Evolutionary conservation across 2,888 invertebrate genomes (phyloP).

Genomic region (Protonemura montana): DNA sequence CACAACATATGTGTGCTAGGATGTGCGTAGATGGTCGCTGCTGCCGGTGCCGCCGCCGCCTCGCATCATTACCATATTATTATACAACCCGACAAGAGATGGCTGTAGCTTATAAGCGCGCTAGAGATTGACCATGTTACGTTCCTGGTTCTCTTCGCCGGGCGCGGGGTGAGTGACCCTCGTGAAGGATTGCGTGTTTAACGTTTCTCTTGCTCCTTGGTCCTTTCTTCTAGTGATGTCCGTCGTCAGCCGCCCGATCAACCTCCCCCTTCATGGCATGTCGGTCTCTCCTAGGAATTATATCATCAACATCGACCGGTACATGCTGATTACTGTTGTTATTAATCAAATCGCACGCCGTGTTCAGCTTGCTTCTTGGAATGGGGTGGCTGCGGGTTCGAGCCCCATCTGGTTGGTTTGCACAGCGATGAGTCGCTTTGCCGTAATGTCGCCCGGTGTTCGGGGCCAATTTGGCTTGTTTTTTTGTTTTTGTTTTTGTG

Average conservation of each 20-base stretch:
- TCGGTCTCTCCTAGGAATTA: background rate
- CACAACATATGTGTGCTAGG: background rate
- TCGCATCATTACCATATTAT: background rate
- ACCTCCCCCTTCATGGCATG: background rate
- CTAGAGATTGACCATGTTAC: background rate
- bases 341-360: background rate
- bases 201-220: background rate
- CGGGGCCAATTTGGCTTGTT: background rate
- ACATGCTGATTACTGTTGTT: background rate
- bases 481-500: background rate
- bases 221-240: background rate
- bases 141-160: background rate
- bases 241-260: background rate
- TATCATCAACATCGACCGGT: background rate
- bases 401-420: background rate
- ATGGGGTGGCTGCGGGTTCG: constrained; percentile 7
- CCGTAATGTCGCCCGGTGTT: background rate
- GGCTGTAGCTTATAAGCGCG: background rate
- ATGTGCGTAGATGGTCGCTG: background rate
- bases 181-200: background rate
- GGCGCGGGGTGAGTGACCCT: background rate
- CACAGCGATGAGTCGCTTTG: background rate
- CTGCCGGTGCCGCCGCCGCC: background rate
- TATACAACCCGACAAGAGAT: background rate
- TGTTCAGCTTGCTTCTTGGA: background rate